A percentile compares a stretch with the other conserved stretches of the same genome.
Evolutionary conservation across 2,113 vertebrate species (phyloP).

Genomic region (Galeopterus variegatus): DNA sequence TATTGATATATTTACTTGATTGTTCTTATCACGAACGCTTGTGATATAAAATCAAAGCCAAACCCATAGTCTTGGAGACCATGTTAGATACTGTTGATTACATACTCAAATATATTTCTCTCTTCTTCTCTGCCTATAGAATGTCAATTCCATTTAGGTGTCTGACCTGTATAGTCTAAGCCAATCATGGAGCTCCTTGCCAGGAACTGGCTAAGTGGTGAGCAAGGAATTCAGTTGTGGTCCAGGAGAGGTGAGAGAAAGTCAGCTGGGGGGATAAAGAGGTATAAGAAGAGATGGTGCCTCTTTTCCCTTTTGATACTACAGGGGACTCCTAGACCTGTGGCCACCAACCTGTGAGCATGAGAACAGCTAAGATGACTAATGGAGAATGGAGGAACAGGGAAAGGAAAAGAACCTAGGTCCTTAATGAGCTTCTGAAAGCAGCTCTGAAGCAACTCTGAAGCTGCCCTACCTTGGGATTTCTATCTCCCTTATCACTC

Average conservation of each 20-base stretch:
- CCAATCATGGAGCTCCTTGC: background rate
- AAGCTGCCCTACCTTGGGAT: background rate
- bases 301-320: background rate
- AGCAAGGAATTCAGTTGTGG: background rate
- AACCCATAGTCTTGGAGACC: background rate
- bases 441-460: background rate
- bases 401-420: background rate
- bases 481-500: background rate
- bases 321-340: background rate
- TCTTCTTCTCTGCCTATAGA: background rate
- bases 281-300: accelerated
- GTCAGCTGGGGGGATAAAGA: background rate
- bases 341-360: background rate
- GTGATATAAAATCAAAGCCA: background rate
- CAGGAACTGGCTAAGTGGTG: background rate
- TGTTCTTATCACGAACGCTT: background rate
- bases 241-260: background rate
- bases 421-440: background rate
- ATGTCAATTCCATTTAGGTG: background rate
- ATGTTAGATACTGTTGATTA: background rate
- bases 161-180: background rate
- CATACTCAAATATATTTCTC: background rate
- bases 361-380: background rate
- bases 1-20: background rate
- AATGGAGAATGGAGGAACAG: background rate